These are phyloP conservation scores for Platysternon megacephalum DNA, from an alignment of 2,113 vertebrate species.

Conservation along the genomic window DNA sequence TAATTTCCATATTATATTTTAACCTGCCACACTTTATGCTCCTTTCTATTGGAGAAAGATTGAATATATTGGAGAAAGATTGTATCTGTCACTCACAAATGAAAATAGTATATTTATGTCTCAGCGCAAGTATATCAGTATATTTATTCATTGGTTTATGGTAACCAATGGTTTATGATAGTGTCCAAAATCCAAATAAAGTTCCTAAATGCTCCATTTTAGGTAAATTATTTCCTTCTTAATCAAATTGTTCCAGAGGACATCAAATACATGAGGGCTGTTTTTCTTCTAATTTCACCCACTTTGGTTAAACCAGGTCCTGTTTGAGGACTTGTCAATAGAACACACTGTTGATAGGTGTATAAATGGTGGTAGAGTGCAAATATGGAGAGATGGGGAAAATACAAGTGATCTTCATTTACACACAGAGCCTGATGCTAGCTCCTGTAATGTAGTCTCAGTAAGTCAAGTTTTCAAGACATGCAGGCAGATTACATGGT, in stretches of 20 bases:
- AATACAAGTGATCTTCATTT: neutral
- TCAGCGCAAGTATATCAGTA: neutral
- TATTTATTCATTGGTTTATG: constrained; percentile 37
- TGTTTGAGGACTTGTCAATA: neutral
- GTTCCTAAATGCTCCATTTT: constrained; percentile 8
- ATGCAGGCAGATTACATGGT: neutral
- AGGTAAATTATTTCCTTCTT: neutral
- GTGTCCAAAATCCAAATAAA: neutral
- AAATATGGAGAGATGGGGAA: too few species aligned
- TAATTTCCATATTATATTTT: constrained; percentile 57
- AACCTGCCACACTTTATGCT: constrained; percentile 38
- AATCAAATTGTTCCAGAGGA: neutral
- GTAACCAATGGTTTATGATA: neutral
- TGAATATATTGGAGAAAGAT: constrained; percentile 30
- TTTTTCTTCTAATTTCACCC: neutral
- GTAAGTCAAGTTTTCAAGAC: neutral
- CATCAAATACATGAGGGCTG: neutral
- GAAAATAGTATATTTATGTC: constrained; percentile 30
- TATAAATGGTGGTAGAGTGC: too few species aligned
- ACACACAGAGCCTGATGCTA: neutral
- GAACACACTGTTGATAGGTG: too few species aligned
- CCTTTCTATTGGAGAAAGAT: constrained; percentile 3
- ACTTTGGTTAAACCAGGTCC: neutral
- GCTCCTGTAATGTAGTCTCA: neutral
- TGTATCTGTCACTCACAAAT: constrained; percentile 25